Percentiles rank a stretch among this genome's conserved stretches.
phyloP scores from a whole-genome alignment of 2,113 vertebrate species.

The Clarias macrocephalus region DNA sequence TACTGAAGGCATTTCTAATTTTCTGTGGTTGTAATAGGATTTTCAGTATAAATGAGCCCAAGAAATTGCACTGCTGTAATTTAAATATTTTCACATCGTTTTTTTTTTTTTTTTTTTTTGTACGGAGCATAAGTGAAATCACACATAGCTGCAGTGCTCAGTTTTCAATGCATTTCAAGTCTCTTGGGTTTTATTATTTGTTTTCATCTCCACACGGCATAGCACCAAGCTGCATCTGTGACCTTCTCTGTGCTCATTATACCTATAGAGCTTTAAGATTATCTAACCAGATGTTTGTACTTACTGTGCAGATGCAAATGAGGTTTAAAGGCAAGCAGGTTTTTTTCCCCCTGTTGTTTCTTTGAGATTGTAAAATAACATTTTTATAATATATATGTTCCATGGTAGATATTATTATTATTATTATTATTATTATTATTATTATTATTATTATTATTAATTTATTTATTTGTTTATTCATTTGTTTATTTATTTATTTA shows the following conservation, averaged over 20 bases:
- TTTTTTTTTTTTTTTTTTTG: not conserved
- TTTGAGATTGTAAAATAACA: not conserved
- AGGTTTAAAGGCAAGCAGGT: not conserved
- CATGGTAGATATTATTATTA: not conserved
- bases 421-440: too few species aligned
- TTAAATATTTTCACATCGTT: not conserved
- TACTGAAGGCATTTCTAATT: not conserved
- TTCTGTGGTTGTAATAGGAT: not conserved
- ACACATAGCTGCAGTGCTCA: not conserved
- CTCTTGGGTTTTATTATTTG: not conserved
- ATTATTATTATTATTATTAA: not conserved
- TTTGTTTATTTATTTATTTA: too few species aligned
- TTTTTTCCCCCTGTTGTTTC: not conserved
- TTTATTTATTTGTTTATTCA: too few species aligned
- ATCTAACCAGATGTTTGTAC: not conserved
- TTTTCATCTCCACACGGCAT: not conserved
- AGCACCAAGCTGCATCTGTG: not conserved
- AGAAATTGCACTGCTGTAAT: not conserved
- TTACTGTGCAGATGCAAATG: too few species aligned
- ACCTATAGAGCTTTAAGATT: not conserved
- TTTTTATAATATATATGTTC: not conserved
- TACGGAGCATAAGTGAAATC: not conserved
- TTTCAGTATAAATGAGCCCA: slow-evolving; percentile 1
- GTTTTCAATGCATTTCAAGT: not conserved
- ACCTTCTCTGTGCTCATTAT: not conserved